Conservation (phyloP, 2,888 invertebrate species). For the Slavum lentiscoides region DNA sequence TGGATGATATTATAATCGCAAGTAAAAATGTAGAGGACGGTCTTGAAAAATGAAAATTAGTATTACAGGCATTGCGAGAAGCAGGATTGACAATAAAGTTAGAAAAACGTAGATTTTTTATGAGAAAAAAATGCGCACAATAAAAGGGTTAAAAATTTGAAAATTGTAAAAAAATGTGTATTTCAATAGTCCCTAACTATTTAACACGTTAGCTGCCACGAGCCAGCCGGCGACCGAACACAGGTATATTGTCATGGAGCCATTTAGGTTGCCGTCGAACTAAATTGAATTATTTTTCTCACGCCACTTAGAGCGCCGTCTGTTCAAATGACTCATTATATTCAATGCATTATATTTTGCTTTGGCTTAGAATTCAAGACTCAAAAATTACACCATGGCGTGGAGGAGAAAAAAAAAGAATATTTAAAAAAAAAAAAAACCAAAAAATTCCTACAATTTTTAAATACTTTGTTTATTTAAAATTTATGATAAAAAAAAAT, state of each 20-base stretch:
- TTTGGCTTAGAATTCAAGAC: neutral
- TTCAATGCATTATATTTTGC: neutral
- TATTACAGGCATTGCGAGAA: too few relatives aligned
- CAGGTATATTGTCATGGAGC: neutral
- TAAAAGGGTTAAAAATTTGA: too few relatives aligned
- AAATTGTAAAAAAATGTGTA: too few relatives aligned
- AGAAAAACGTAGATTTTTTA: too few relatives aligned
- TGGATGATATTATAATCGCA: too few relatives aligned
- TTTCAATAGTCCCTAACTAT: too few relatives aligned
- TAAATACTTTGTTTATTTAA: neutral
- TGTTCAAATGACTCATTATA: neutral
- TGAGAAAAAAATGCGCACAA: too few relatives aligned
- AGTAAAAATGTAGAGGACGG: too few relatives aligned
- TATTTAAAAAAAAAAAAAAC: conserved; percentile 2
- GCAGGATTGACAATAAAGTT: too few relatives aligned
- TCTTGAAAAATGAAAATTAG: too few relatives aligned
- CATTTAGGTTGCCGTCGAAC: conserved; percentile 22
- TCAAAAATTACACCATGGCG: neutral
- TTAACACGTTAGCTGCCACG: neutral
- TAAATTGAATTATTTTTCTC: neutral
- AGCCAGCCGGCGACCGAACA: neutral
- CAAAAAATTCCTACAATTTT: neutral
- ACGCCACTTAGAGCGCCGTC: neutral
- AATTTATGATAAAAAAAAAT: neutral
- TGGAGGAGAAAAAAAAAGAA: conserved; percentile 1